Evolutionary conservation across 1,140 invertebrate species (phyloP).

Genomic region (Oscheius sp.): DNA sequence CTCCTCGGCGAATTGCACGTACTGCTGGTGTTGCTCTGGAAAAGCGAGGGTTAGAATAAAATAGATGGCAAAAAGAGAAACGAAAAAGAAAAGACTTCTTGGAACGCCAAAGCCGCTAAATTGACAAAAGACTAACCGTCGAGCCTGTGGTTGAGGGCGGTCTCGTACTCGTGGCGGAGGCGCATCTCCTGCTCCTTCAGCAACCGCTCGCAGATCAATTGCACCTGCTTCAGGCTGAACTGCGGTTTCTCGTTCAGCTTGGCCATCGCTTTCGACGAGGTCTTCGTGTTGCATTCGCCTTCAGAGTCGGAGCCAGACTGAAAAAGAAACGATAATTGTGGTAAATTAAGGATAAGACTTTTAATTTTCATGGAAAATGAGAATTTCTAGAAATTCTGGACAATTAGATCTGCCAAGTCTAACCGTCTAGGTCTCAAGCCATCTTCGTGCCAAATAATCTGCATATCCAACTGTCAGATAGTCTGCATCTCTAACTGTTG

Average conservation of each 20-base stretch:
- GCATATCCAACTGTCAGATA: too few species aligned
- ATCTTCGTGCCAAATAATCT: too few species aligned
- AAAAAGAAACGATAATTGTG: conserved; percentile 35
- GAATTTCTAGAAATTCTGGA: too few species aligned
- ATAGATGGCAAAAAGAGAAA: neutral
- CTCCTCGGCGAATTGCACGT: conserved; percentile 59
- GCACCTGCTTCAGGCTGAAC: conserved; percentile 56
- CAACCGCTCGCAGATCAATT: conserved; percentile 56
- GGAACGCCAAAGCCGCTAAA: too few species aligned
- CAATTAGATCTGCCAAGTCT: too few species aligned
- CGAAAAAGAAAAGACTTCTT: too few species aligned
- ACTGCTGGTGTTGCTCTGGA: conserved; percentile 59
- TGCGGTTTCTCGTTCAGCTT: conserved; percentile 51
- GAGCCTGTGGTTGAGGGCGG: conserved; percentile 48
- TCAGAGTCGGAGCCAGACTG: conserved; percentile 56
- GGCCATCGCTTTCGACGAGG: neutral
- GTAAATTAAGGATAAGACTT: neutral
- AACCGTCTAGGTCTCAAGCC: too few species aligned
- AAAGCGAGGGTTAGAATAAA: conserved; percentile 12
- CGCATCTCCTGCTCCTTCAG: conserved; percentile 57
- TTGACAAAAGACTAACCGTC: conserved; percentile 43
- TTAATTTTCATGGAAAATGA: neutral
- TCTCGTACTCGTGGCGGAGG: conserved; percentile 59
- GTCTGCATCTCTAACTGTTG: too few species aligned
- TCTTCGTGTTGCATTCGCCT: conserved; percentile 30